These are phyloP conservation scores for Volucella inflata DNA, from an alignment of 2,888 invertebrate genomes.

Conservation along the genomic window DNA sequence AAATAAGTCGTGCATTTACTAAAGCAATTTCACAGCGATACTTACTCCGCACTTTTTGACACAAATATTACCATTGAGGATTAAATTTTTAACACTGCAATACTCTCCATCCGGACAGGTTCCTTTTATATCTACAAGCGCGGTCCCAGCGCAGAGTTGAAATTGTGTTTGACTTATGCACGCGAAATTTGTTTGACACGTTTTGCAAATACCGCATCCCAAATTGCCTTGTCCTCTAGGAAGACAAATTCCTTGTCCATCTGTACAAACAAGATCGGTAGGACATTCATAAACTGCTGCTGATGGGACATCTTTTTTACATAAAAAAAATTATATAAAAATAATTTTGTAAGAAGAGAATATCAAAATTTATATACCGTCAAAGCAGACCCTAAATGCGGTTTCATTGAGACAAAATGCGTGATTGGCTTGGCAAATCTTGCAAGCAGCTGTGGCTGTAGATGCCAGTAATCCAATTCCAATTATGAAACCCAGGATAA, in stretches of 20 bases:
- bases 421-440: background rate
- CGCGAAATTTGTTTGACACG: background rate
- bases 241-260: constrained; percentile 10
- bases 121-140: background rate
- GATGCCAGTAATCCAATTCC: too few relatives aligned
- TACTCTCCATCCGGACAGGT: constrained; percentile 17
- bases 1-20: background rate
- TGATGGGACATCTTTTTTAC: too few relatives aligned
- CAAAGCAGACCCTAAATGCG: constrained; percentile 1
- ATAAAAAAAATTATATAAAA: too few relatives aligned
- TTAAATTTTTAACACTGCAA: constrained; percentile 11
- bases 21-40: background rate
- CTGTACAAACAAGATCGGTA: constrained; percentile 14
- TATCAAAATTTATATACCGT: background rate
- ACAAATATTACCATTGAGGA: constrained; percentile 1
- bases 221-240: background rate
- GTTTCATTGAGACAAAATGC: constrained; percentile 23
- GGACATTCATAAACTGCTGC: constrained; percentile 4
- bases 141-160: background rate
- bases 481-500: too few relatives aligned
- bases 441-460: background rate
- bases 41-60: constrained; percentile 18
- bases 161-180: constrained; percentile 28
- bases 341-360: too few relatives aligned
- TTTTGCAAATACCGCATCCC: constrained; percentile 5